phyloP scores from a whole-genome alignment of 2,797 vertebrate species.

The Esox lucius region DNA sequence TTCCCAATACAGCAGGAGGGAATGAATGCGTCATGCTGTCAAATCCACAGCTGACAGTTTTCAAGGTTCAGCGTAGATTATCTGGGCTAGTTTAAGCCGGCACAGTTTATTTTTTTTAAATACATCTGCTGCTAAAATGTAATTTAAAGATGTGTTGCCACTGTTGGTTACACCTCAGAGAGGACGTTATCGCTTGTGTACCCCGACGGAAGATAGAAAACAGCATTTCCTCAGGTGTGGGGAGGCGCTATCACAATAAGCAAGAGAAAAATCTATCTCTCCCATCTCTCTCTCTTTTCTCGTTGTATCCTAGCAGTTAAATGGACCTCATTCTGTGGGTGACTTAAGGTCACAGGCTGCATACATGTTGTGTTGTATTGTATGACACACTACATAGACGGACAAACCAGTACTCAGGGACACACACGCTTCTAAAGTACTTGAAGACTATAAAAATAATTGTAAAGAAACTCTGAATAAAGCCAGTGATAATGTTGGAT shows the following conservation, averaged over 20 bases:
- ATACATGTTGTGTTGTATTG: background rate
- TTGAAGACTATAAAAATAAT: background rate
- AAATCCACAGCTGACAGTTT: constrained; percentile 52
- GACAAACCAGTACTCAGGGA: background rate
- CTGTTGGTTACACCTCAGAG: constrained; percentile 47
- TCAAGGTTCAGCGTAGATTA: constrained; percentile 63
- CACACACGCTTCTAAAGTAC: background rate
- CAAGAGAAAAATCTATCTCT: constrained; percentile 32
- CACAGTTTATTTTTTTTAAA: constrained; percentile 42
- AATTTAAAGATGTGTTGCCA: constrained; percentile 55
- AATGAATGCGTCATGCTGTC: constrained; percentile 27
- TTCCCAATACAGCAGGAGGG: constrained; percentile 39
- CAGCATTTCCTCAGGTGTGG: constrained; percentile 28
- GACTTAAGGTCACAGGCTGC: background rate
- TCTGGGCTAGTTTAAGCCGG: constrained; percentile 49
- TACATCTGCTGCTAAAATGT: constrained; percentile 49
- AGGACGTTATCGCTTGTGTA: constrained; percentile 37
- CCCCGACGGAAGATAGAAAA: constrained; percentile 39
- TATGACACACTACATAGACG: background rate
- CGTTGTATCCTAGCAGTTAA: background rate
- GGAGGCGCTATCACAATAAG: constrained; percentile 26
- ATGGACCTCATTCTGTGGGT: background rate
- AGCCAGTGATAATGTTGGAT: background rate
- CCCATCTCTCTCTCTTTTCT: constrained; percentile 11
- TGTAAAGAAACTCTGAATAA: background rate